Evolutionary conservation across 2,888 invertebrate species (phyloP), one percentile per base, ranked within the genome.

Genomic region (Limenitis camilla): DNA sequence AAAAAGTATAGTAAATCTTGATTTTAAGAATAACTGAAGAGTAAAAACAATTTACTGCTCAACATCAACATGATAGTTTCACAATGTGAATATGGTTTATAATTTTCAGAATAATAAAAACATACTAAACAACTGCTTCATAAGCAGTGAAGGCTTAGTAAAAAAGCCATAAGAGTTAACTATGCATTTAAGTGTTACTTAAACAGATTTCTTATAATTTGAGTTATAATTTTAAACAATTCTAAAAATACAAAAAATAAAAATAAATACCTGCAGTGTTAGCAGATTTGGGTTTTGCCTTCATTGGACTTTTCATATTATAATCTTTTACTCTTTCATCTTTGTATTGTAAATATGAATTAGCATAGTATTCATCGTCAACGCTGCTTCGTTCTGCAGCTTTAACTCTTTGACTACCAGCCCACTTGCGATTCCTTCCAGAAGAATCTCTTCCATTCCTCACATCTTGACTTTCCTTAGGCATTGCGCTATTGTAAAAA

Each of bases 301-400:
- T 74, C 31, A 59, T 58, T 45, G 84, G 82, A 63, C 84, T 83
- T 27, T 43, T 43, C 7, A 71, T 57, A 38, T 63, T 49, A 60
- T 67, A 61, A 35, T 76, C 76, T 38, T 55, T 61, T 40, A 31
- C 58, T 55, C 63, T 76, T 6, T 81, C 78, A 32, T 80, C 76
- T 58, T 62, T 76, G 33, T 68, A 66, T 33, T 75, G 71, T 27
- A 72, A 55, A 61, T 85, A 87, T 29, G 63, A 73, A 59, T 74
- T 83, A 19, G 84, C 85, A 74, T 72, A 85, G 49, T 84, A 80
- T 55, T 84, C 86, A 73, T 86, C 83, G 55, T 86, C 85, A n/a
- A 62, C 61, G 54, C 52, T 63, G 44, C 74, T 76, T 7, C 78
- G 69, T 5, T 85, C 84, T 4, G 56, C 53, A 5, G 76, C 63